Evolutionary conservation across 1,140 invertebrate genomes (phyloP), one percentile per base, ranked within the genome.

Genomic region (Micrasema minimum): DNA sequence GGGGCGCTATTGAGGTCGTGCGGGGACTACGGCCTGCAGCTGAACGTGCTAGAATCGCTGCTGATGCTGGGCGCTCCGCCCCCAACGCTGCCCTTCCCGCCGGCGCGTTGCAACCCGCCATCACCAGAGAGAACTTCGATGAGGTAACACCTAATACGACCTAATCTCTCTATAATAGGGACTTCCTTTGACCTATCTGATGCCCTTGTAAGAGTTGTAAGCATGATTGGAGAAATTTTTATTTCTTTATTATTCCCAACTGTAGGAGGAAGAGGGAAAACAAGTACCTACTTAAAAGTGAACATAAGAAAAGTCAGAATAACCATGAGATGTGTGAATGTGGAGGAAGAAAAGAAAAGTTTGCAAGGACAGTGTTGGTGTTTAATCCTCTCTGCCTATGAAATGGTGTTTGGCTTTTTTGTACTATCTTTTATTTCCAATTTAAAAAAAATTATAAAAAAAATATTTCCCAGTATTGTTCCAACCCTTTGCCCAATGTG

Each of bases 21-120:
- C 48, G 48, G 16, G 6, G 48, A 51, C 48, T 20, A 22, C 18
- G 20, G 48, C 18, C 20, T 51, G 18, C 48, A 51, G 48, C 18
- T 51, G 1, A 51, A 22, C 48, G 16, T 51, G 16, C 9, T 51
- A 18, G 48, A 51, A 18, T 18, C 20, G 5, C 48, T 22, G 5
- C 14, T 51, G 4, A 0, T 51, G 48, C 48, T 51, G 18, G 48
- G 18, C 18, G 2, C 12, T 2, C 6, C 48, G 3, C 48, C 22
- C 18, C 16, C 11, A 2, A 16, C 20, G 18, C 20, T 20, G 18
- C 18, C 48, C 20, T 20, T 4, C 18, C 48, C 7, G 18, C 18
- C 48, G 1, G 14, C 4, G 7, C 10, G 18, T 6, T 7, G 11
- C 18, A 16, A 22, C 11, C 10, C 9, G 20, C 18, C 11, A 6